Evolutionary conservation across 2,888 invertebrate species (phyloP).

Genomic region (Phortica magna): DNA sequence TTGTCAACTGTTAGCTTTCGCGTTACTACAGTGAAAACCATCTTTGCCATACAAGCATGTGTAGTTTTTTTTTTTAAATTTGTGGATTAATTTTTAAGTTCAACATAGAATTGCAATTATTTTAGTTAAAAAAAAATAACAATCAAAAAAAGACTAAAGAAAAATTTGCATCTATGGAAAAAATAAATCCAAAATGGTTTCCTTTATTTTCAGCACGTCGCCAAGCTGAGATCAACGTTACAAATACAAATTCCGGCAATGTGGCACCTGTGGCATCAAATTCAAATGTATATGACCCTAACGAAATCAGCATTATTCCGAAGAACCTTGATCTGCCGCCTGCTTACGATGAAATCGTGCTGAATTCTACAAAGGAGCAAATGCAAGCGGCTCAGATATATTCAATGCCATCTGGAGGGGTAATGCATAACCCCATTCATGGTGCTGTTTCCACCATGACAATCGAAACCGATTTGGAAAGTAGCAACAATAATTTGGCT

Average conservation of each 20-base stretch:
- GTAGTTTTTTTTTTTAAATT: constrained; percentile 34
- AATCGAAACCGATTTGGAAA: constrained; percentile 61
- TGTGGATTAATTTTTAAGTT: no score
- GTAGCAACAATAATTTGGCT: constrained; percentile 54
- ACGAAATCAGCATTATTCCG: constrained; percentile 55
- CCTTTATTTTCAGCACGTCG: constrained; percentile 58
- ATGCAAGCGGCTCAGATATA: constrained; percentile 1
- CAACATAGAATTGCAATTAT: background rate
- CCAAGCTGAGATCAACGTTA: constrained; percentile 54
- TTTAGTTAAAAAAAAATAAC: background rate
- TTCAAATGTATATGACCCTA: background rate
- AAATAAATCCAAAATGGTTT: background rate
- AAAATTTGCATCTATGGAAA: no score
- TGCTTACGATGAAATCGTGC: constrained; percentile 70
- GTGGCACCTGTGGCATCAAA: background rate
- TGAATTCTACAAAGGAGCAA: constrained; percentile 47
- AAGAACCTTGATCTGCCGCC: constrained; percentile 71
- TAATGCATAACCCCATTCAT: background rate
- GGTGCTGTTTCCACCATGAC: constrained; percentile 57
- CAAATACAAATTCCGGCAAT: constrained; percentile 43
- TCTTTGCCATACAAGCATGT: constrained; percentile 39
- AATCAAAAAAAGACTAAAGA: constrained; percentile 12
- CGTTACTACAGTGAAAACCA: constrained; percentile 40
- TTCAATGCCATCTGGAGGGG: background rate
- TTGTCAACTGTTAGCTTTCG: background rate